Evolutionary conservation across 2,888 invertebrate genomes (phyloP).

Genomic region (Choreutis nemorana): DNA sequence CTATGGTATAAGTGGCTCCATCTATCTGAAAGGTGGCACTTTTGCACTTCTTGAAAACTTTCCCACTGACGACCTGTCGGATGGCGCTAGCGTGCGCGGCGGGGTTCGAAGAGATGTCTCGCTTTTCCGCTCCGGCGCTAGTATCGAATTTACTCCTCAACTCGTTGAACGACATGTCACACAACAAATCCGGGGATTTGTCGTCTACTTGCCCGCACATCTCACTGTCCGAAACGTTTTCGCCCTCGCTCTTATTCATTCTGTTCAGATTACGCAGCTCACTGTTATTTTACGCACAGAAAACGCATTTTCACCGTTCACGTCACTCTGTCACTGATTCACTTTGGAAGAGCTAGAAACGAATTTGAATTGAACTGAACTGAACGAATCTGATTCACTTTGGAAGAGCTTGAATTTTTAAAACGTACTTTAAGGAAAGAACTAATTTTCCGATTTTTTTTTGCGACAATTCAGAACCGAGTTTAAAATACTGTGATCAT

Average conservation of each 20-base stretch:
- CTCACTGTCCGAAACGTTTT: constrained; percentile 24
- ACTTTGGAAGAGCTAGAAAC: too few relatives aligned
- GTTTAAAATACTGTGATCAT: too few relatives aligned
- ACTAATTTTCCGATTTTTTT: too few relatives aligned
- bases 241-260: constrained; percentile 37
- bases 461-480: too few relatives aligned
- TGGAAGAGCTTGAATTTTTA: too few relatives aligned
- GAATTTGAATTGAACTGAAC: too few relatives aligned
- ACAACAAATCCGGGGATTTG: constrained; percentile 35
- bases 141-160: constrained; percentile 50
- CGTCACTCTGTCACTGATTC: too few relatives aligned
- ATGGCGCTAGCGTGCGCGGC: constrained; percentile 58
- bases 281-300: constrained; percentile 11
- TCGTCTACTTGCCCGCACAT: constrained; percentile 48
- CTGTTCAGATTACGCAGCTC: constrained; percentile 18
- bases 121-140: constrained; percentile 40
- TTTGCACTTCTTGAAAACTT: constrained; percentile 82
- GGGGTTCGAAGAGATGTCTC: constrained; percentile 50
- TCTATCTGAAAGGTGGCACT: constrained; percentile 88
- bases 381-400: too few relatives aligned
- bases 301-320: constrained; percentile 1
- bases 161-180: constrained; percentile 51
- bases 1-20: constrained; percentile 87
- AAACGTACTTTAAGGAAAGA: too few relatives aligned
- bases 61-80: constrained; percentile 59